A percentile compares a stretch with the other conserved stretches of the same genome.
These are phyloP conservation scores for Chymomyza procnemis DNA, from an alignment of 2,888 invertebrate species.

Conservation along the genomic window DNA sequence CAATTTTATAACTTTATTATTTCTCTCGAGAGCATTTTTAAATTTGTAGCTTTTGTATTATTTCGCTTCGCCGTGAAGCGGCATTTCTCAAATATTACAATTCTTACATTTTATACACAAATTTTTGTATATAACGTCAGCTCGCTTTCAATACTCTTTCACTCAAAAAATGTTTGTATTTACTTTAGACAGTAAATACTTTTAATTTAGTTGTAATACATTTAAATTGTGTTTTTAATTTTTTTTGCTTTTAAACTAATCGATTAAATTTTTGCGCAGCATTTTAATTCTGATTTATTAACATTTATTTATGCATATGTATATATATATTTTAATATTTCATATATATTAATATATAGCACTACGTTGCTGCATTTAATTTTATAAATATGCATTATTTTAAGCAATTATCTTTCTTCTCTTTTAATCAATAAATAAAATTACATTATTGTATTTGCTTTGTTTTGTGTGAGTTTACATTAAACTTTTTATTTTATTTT, in stretches of 20 bases:
- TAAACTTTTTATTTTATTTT: slow-evolving; percentile 26
- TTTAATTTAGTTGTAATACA: background rate
- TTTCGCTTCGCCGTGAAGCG: background rate
- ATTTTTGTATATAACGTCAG: background rate
- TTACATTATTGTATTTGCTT: slow-evolving; percentile 49
- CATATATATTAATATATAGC: slow-evolving; percentile 50
- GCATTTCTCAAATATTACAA: slow-evolving; percentile 21
- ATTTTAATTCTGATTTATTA: slow-evolving; percentile 31
- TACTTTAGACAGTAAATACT: background rate
- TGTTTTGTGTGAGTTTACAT: slow-evolving; percentile 40
- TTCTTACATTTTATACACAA: background rate
- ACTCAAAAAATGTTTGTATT: slow-evolving; percentile 16
- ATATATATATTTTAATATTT: slow-evolving; percentile 35
- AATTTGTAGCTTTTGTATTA: slow-evolving; percentile 16
- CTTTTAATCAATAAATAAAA: slow-evolving; percentile 36
- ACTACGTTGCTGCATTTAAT: slow-evolving; percentile 56
- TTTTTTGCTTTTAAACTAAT: slow-evolving; percentile 32
- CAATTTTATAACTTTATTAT: slow-evolving; percentile 58
- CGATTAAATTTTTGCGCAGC: slow-evolving; percentile 49
- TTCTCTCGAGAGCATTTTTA: slow-evolving; percentile 28
- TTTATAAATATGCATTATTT: slow-evolving; percentile 49
- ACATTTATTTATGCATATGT: slow-evolving; percentile 53
- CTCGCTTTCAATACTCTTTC: slow-evolving; percentile 18
- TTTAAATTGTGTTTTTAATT: background rate
- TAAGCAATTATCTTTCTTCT: background rate